Percentiles rank a stretch among this genome's conserved stretches.
These are phyloP conservation scores for Thunnus albacares DNA, from an alignment of 2,797 vertebrate species.

Conservation along the genomic window DNA sequence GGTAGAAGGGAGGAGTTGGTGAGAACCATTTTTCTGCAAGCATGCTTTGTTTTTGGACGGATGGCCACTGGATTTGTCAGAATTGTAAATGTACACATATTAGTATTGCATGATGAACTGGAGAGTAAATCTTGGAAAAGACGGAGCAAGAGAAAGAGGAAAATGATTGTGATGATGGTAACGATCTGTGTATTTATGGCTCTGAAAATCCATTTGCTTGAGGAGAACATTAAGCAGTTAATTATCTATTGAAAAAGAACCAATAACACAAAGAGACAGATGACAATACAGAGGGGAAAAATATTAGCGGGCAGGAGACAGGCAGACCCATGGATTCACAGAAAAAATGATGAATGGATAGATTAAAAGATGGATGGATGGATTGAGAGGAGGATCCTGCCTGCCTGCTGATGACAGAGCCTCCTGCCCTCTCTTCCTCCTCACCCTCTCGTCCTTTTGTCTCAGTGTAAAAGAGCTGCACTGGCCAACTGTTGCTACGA, in stretches of 20 bases:
- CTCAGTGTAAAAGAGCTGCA: conserved; percentile 56
- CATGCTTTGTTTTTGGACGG: conserved; percentile 28
- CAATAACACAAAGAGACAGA: conserved; percentile 27
- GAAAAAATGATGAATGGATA: conserved; percentile 19
- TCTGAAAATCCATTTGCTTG: conserved; percentile 49
- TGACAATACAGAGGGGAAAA: conserved; percentile 24
- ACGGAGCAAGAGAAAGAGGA: conserved; percentile 6
- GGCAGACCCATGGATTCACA: conserved; percentile 19
- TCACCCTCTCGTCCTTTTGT: conserved; percentile 56
- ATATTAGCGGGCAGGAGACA: conserved; percentile 13
- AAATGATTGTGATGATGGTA: conserved; percentile 45
- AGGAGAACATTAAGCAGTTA: conserved; percentile 59
- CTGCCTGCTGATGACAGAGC: conserved; percentile 56
- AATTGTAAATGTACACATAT: conserved; percentile 20
- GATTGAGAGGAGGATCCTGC: conserved; percentile 35
- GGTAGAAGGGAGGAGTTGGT: neutral
- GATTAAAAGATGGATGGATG: conserved; percentile 7
- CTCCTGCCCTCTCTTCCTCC: conserved; percentile 49
- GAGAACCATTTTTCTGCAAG: conserved; percentile 8
- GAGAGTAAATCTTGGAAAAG: conserved; percentile 26
- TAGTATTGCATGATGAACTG: conserved; percentile 34
- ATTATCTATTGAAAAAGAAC: conserved; percentile 58
- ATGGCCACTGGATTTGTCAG: conserved; percentile 28
- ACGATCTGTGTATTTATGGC: conserved; percentile 58
- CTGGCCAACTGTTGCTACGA: conserved; percentile 72